These are phyloP conservation scores for Ernsta delagoae DNA, from an alignment of 2,888 invertebrate species.

Conservation along the genomic window DNA sequence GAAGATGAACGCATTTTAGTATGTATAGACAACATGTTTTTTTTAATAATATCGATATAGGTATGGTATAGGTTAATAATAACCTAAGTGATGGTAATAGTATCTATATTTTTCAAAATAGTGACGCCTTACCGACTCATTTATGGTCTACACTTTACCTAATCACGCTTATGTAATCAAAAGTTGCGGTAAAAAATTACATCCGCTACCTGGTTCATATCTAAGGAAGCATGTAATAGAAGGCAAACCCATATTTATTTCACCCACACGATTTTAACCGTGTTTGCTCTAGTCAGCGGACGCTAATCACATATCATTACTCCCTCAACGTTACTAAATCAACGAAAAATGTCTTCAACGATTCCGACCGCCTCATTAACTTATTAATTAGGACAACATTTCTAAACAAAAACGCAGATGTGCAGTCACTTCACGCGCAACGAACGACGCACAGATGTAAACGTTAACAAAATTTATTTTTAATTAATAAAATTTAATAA, in stretches of 20 bases:
- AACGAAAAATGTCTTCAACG: slow-evolving; percentile 29
- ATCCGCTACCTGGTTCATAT: too few species aligned
- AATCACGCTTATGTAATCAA: background rate
- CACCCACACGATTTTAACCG: background rate
- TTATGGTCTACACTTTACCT: too few species aligned
- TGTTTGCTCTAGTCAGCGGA: slow-evolving; percentile 14
- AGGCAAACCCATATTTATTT: slow-evolving; percentile 2
- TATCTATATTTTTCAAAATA: too few species aligned
- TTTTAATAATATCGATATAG: too few species aligned
- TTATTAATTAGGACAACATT: slow-evolving; percentile 43
- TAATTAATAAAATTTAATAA: slow-evolving; percentile 47
- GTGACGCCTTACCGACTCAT: too few species aligned
- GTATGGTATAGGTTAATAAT: too few species aligned
- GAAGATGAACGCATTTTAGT: too few species aligned
- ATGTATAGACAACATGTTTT: too few species aligned
- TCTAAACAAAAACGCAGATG: slow-evolving; percentile 44
- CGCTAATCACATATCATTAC: slow-evolving; percentile 19
- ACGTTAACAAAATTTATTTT: slow-evolving; percentile 45
- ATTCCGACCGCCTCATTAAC: slow-evolving; percentile 34
- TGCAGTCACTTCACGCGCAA: slow-evolving; percentile 40
- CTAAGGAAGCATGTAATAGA: background rate
- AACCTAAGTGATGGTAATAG: too few species aligned
- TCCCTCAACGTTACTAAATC: slow-evolving; percentile 25
- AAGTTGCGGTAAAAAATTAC: too few species aligned
- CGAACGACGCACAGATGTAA: slow-evolving; percentile 42